Conservation (phyloP, 2,888 invertebrate genomes). For the Anorthoa munda region DNA sequence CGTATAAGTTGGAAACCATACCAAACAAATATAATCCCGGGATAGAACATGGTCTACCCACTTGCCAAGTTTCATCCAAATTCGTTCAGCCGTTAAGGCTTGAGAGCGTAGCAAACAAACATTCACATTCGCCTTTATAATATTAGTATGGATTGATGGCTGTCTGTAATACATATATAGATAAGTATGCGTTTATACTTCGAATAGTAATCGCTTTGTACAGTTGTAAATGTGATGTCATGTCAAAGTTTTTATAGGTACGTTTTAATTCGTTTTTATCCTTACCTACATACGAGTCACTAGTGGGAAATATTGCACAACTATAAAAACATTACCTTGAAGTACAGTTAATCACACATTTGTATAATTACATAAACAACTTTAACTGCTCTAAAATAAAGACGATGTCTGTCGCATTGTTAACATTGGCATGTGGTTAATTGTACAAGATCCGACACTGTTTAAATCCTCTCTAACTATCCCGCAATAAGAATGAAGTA, state of each 20-base stretch:
- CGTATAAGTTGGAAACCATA: too few relatives aligned
- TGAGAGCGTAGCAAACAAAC: not conserved
- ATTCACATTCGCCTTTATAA: not conserved
- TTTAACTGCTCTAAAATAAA: not conserved
- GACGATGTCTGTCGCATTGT: not conserved
- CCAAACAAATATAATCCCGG: too few relatives aligned
- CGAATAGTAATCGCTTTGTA: slow-evolving; percentile 10
- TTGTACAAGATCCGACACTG: not conserved
- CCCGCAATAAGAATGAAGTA: too few relatives aligned
- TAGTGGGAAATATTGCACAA: slow-evolving; percentile 16
- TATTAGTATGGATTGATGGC: not conserved
- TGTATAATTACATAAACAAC: not conserved
- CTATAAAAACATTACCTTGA: slow-evolving; percentile 4
- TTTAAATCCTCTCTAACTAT: too few relatives aligned
- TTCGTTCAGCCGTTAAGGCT: not conserved
- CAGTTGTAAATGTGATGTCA: slow-evolving; percentile 12
- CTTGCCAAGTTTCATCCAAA: too few relatives aligned
- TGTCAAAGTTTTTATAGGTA: not conserved
- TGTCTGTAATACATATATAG: not conserved
- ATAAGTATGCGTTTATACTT: slow-evolving; percentile 28
- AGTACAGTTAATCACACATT: not conserved
- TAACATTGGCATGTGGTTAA: not conserved
- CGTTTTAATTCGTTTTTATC: not conserved
- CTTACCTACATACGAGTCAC: not conserved
- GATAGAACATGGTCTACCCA: too few relatives aligned